These are phyloP conservation scores for Patagioenas fasciata DNA, from an alignment of 2,113 vertebrate species.

Conservation along the genomic window DNA sequence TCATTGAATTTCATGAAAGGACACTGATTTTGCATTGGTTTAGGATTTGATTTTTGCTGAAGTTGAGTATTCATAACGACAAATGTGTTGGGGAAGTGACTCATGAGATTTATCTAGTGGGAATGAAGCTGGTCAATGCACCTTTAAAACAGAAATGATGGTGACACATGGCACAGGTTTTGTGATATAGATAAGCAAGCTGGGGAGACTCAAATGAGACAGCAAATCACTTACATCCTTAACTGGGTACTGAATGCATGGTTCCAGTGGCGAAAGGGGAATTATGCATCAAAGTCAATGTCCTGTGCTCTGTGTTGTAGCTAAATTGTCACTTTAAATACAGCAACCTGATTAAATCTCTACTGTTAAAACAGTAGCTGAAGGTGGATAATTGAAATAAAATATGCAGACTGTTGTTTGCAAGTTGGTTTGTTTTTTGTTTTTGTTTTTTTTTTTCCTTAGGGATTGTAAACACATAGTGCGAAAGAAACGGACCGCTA, in stretches of 20 bases:
- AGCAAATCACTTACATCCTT: neutral
- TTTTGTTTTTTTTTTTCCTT: neutral
- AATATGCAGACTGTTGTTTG: neutral
- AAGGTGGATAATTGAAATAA: neutral
- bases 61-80: neutral
- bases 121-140: neutral
- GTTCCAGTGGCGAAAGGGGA: neutral
- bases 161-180: neutral
- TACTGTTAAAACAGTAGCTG: neutral
- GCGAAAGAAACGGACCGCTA: neutral
- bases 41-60: neutral
- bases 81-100: neutral
- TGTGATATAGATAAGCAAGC: neutral
- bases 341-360: constrained; percentile 2
- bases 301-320: neutral
- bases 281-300: neutral
- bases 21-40: neutral
- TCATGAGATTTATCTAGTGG: neutral
- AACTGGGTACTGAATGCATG: neutral
- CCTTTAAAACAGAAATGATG: neutral
- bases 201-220: neutral
- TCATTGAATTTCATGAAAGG: constrained; percentile 28
- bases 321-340: neutral
- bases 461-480: neutral
- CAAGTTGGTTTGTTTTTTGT: neutral